These are phyloP conservation scores for Drosophila percnosoma DNA, from an alignment of 2,888 invertebrate species.

Conservation along the genomic window DNA sequence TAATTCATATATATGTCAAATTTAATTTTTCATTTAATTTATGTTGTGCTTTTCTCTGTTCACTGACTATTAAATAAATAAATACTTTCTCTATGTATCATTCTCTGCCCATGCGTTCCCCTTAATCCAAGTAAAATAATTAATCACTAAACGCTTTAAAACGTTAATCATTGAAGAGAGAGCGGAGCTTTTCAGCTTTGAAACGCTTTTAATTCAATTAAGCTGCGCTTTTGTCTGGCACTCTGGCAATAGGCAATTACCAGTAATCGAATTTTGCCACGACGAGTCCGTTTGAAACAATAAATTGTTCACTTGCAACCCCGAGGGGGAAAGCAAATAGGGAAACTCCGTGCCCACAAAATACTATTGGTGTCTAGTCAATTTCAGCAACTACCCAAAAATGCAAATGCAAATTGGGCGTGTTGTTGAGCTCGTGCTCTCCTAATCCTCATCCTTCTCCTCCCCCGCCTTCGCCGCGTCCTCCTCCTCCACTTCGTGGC, in stretches of 20 bases:
- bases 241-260: slow-evolving; percentile 70
- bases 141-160: slow-evolving; percentile 65
- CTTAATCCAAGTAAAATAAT: slow-evolving; percentile 20
- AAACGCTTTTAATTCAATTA: slow-evolving; percentile 73
- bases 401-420: slow-evolving; percentile 71
- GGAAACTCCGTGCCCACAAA: slow-evolving; percentile 17
- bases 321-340: slow-evolving; percentile 8
- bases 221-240: slow-evolving; percentile 59
- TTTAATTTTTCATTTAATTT: neutral
- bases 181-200: slow-evolving; percentile 55
- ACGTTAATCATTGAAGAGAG: slow-evolving; percentile 51
- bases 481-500: neutral
- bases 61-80: neutral
- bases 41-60: neutral
- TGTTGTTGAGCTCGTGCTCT: neutral
- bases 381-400: slow-evolving; percentile 36
- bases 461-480: neutral
- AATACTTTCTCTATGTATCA: neutral
- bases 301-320: slow-evolving; percentile 59
- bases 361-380: slow-evolving; percentile 16
- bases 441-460: neutral
- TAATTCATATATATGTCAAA: neutral
- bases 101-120: neutral
- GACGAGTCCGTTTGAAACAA: slow-evolving; percentile 70
- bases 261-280: slow-evolving; percentile 71